phyloP scores from a whole-genome alignment of 2,888 invertebrate species.

The Plebejus anna region DNA sequence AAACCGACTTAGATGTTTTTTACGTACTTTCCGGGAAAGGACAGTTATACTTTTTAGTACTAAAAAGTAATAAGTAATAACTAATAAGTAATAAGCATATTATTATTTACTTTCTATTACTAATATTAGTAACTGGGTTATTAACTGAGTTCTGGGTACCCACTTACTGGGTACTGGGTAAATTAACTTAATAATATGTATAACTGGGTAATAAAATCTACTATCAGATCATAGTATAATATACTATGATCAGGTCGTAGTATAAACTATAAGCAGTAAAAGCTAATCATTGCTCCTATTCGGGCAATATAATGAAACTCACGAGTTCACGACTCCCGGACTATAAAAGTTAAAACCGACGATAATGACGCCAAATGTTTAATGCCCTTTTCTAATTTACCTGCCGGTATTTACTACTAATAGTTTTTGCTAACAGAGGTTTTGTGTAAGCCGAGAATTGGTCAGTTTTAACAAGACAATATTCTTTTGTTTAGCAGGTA shows the following conservation, averaged over 20 bases:
- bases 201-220: neutral
- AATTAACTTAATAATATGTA: no score
- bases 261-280: neutral
- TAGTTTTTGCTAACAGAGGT: neutral
- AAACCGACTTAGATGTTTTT: no score
- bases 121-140: no score
- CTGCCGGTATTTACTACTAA: neutral
- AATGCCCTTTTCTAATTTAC: neutral
- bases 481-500: slow-evolving; percentile 22
- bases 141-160: no score
- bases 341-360: neutral
- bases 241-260: neutral
- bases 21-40: no score
- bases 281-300: neutral
- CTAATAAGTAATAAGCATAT: no score
- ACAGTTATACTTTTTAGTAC: no score
- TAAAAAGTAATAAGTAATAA: no score
- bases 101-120: no score
- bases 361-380: neutral
- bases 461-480: slow-evolving; percentile 3
- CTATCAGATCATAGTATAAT: neutral
- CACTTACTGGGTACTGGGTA: no score
- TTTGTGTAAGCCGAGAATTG: neutral
- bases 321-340: neutral
- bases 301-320: neutral